Evolutionary conservation across 2,888 invertebrate genomes (phyloP), one percentile per base, ranked within the genome.

Genomic region (Synergus japonicus): DNA sequence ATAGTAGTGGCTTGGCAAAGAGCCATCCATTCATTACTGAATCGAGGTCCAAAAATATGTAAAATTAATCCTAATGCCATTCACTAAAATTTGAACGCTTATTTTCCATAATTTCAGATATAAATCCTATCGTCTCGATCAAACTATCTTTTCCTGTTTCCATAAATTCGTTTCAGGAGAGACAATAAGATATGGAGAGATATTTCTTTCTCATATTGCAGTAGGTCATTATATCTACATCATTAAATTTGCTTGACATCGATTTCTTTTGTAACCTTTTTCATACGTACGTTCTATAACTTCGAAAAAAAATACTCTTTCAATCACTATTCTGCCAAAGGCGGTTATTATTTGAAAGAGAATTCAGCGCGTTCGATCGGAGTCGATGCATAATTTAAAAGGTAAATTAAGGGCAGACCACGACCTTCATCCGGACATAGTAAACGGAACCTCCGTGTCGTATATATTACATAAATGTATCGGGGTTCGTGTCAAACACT

Each of bases 201-300:
- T 46, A 46, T 69, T 29, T 49, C 46, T 49, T 46, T 54, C 54
- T 22, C 3, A 41, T 65, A 29, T 73, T 49, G 29, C 54, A 73
- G 73, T 73, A 73, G 54, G 73, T 73, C 73, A 73, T 73, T 54
- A 73, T 54, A 73, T 54, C n/a, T 73, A 54, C 46, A 73, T 37
- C 49, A 54, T 73, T 73, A 73, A 73, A 37, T 37, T 37, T 73
- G 54, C 37, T 37, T 37, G 73, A 37, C 49, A 73, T 73, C n/a
- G 73, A 73, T 54, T 73, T n/a, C 46, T 37, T 29, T 73, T 37
- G n/a, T 54, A 73, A 73, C 73, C 54, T 12, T 73, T 5, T 73
- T 73, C 29, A 15, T n/a, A 37, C 37, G 37, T 73, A 54, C 49
- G 15, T 69, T 54, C 29, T 49, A 69, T 69, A 37, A 66, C 10